Percentiles rank a stretch among this genome's conserved stretches.
Conservation (phyloP, 2,797 vertebrate genomes). For the Rhynchonycteris naso region DNA sequence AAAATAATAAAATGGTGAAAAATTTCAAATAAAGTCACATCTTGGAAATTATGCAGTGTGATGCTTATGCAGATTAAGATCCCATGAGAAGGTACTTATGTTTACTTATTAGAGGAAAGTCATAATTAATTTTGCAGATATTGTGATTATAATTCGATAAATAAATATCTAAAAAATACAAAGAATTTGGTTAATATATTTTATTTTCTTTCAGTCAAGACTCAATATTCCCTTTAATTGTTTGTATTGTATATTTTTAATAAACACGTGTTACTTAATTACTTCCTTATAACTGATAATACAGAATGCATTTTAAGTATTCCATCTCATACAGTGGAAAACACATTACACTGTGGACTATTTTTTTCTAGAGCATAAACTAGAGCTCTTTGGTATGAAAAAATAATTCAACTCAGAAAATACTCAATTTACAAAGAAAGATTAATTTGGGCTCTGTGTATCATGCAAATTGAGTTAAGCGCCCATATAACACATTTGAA, state of each 20-base stretch:
- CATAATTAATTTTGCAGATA: neutral
- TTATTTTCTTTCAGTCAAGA: conserved; percentile 7
- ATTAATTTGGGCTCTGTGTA: conserved; percentile 6
- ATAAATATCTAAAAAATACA: conserved; percentile 6
- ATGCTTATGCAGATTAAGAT: neutral
- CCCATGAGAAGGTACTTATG: neutral
- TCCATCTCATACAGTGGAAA: neutral
- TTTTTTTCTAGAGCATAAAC: neutral
- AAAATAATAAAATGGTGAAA: conserved; percentile 38
- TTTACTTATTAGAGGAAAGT: conserved; percentile 49
- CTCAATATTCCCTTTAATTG: neutral
- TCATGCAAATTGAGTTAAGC: neutral
- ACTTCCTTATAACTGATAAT: neutral
- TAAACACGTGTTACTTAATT: neutral
- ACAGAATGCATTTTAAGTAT: neutral
- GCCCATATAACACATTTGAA: neutral
- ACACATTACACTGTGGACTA: neutral
- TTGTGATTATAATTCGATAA: conserved; percentile 7
- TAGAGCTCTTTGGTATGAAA: neutral
- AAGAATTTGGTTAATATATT: neutral
- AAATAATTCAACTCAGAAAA: conserved; percentile 38
- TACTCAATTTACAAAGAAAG: conserved; percentile 15
- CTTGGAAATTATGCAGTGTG: neutral
- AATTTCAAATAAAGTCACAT: conserved; percentile 24
- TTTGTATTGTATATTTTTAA: neutral